Percentiles rank a stretch among this genome's conserved stretches.
phyloP scores from a whole-genome alignment of 2,113 vertebrate species.

The Lagopus leucura region DNA sequence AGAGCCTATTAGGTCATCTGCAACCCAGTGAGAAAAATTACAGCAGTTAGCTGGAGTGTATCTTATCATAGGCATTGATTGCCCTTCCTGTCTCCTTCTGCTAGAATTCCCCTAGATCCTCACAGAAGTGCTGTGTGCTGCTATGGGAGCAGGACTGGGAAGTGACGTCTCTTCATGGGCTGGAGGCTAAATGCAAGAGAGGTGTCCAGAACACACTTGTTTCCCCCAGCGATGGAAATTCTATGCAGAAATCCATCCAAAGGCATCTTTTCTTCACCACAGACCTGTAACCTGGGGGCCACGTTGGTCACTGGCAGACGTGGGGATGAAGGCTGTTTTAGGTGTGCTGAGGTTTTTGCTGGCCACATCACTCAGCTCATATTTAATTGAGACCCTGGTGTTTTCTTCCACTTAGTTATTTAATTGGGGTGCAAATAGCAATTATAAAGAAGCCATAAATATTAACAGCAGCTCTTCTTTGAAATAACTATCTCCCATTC shows the following conservation, averaged over 20 bases:
- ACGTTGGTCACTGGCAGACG: not conserved
- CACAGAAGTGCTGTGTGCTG: not conserved
- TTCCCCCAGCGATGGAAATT: not conserved
- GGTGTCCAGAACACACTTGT: not conserved
- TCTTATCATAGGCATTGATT: slow-evolving; percentile 31
- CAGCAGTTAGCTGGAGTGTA: slow-evolving; percentile 31
- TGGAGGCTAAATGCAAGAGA: not conserved
- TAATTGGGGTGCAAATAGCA: not conserved
- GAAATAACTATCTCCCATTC: not conserved
- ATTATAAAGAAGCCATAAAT: not conserved
- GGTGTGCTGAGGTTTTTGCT: not conserved
- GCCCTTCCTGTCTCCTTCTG: not conserved
- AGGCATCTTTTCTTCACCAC: not conserved
- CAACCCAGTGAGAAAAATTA: slow-evolving; percentile 41
- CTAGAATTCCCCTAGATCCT: slow-evolving; percentile 22
- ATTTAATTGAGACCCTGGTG: not conserved
- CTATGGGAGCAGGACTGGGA: not conserved
- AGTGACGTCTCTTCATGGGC: not conserved
- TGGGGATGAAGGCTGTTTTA: not conserved
- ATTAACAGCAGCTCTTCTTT: not conserved
- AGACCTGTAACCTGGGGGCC: not conserved
- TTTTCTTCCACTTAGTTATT: not conserved
- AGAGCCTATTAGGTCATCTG: slow-evolving; percentile 64
- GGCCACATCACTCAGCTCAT: not conserved
- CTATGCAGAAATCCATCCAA: not conserved